Evolutionary conservation across 2,888 invertebrate species (phyloP), one percentile per base, ranked within the genome.

Genomic region (Patella depressa): DNA sequence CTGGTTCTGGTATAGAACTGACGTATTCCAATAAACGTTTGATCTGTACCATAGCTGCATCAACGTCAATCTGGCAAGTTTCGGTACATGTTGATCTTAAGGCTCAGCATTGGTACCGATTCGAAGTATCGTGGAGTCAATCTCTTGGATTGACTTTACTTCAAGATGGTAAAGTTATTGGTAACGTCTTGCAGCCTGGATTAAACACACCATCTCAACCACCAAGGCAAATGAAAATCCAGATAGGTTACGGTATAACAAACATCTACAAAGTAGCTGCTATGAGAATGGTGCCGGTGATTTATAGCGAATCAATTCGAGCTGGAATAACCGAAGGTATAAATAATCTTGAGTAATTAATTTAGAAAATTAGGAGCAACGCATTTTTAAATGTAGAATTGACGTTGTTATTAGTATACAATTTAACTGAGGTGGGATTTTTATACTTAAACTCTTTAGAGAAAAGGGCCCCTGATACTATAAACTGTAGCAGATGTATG

Each of bases 101-200:
- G 0, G 17, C 83, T n/a, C 77, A 84, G 29, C 57, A 75, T 0
- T 87, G 87, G 87, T 83, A 87, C 65, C 81, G 82, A 57, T 78
- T 85, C 19, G 84, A 85, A 71, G 76, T 87, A 11, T 84, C 87
- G 7, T 87, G 86, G 85, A 84, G 82, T 55, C 76, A 78, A 34
- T 77, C 79, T 45, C 78, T 85, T 3, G 87, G 87, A 11, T 71
- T 82, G 17, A 82, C 82, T 59, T 74, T 87, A 11, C 71, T 82
- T 1, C 78, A 83, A 12, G 80, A 86, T 73, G 82, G 83, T 15
- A 74, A 80, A 55, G 55, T 84, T 0, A 78, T 85, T 11, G 86
- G 85, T 14, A 81, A 82, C 9, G 78, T 78, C 14, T 79, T 81
- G 11, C 75, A 79, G 24, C 80, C 86, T 11, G 65, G 53, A 1